phyloP scores from a whole-genome alignment of 2,113 vertebrate species.

The Alces alces region DNA sequence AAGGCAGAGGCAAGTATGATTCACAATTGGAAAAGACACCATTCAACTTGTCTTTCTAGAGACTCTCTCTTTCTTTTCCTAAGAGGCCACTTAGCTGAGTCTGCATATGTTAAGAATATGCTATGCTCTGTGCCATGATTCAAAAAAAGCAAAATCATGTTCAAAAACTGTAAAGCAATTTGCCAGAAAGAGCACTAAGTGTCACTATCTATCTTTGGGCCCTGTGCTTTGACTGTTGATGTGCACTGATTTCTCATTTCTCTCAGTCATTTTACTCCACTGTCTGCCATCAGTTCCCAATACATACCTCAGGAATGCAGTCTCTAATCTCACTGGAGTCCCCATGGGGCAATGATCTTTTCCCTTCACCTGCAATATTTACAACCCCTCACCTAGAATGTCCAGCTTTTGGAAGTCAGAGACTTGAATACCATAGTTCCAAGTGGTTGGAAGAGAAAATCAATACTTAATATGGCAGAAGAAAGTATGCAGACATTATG shows the following conservation, averaged over 20 bases:
- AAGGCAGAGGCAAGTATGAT: neutral
- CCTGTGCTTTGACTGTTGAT: neutral
- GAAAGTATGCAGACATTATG: neutral
- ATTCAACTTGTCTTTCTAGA: neutral
- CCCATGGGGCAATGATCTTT: neutral
- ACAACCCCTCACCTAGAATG: neutral
- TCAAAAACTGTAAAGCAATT: conserved; percentile 1
- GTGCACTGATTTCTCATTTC: conserved; percentile 1
- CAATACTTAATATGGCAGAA: neutral
- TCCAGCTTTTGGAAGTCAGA: neutral
- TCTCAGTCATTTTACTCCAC: neutral
- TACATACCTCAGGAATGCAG: neutral
- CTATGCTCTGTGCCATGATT: neutral
- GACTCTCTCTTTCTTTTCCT: neutral
- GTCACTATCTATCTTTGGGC: neutral
- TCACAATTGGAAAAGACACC: neutral
- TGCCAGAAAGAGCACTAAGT: neutral
- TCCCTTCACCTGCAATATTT: neutral
- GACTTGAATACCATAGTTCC: neutral
- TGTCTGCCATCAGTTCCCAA: neutral
- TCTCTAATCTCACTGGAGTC: neutral
- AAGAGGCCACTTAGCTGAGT: neutral
- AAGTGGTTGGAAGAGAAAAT: conserved; percentile 21
- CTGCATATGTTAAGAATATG: neutral
- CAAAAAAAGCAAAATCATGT: neutral